Conservation (phyloP, 2,888 invertebrate species). For the Ophion ventricosus region DNA sequence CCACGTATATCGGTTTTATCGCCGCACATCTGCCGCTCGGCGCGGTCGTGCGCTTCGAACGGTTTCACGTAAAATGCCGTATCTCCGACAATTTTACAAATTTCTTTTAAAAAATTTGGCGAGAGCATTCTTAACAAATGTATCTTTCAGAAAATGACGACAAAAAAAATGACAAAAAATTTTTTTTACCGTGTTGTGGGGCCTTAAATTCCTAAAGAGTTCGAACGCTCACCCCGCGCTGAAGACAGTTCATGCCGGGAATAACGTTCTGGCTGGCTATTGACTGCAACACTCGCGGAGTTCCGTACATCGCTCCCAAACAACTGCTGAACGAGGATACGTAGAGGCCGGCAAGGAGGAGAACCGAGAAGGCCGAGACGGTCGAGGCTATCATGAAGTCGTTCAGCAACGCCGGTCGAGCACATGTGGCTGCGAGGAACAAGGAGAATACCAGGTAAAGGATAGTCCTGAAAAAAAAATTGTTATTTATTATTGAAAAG, state of each 20-base stretch:
- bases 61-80: no score
- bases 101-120: no score
- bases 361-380: conserved; percentile 92
- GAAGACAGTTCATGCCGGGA: conserved; percentile 93
- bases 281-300: conserved; percentile 96
- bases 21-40: no score
- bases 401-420: conserved; percentile 87
- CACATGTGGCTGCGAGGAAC: conserved; percentile 95
- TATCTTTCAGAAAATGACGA: no score
- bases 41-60: no score
- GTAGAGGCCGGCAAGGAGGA: conserved; percentile 95
- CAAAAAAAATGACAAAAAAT: no score
- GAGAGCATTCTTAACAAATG: no score
- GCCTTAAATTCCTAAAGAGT: no score
- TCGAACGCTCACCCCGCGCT: conserved; percentile 90
- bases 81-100: no score
- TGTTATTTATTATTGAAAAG: not conserved
- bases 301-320: conserved; percentile 97
- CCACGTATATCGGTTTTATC: no score
- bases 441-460: conserved; percentile 95
- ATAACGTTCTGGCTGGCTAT: conserved; percentile 98
- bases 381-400: conserved; percentile 97
- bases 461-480: conserved; percentile 86
- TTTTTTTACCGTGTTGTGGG: no score
- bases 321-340: conserved; percentile 98